Conservation (phyloP, 2,113 vertebrate species). For the Leuciscus idus region DNA sequence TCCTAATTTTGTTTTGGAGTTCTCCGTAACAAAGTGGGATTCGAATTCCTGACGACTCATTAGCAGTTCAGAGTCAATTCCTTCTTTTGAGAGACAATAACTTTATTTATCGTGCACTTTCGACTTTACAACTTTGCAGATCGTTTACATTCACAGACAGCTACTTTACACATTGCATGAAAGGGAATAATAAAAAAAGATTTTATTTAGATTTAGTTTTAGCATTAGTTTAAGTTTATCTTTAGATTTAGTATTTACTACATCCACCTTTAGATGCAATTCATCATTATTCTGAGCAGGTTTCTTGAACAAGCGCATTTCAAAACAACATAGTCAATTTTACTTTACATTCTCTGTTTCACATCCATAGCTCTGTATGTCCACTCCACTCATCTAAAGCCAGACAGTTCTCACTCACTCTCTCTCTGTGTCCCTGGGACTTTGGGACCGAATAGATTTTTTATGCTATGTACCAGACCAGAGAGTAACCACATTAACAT, state of each 20-base stretch:
- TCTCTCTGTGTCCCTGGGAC: slow-evolving; percentile 33
- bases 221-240: neutral
- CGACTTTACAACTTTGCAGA: no score
- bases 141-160: no score
- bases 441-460: slow-evolving; percentile 46
- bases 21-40: no score
- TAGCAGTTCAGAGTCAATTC: no score
- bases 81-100: no score
- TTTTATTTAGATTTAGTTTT: neutral
- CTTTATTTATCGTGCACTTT: no score
- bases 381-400: neutral
- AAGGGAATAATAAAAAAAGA: neutral
- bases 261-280: neutral
- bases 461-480: slow-evolving; percentile 30
- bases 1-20: no score
- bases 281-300: neutral
- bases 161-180: no score
- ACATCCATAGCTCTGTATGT: slow-evolving; percentile 3
- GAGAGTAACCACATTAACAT: slow-evolving; percentile 52
- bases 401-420: neutral
- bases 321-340: neutral
- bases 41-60: no score
- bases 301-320: neutral
- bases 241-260: neutral
- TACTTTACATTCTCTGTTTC: neutral